Evolutionary conservation across 2,797 vertebrate genomes (phyloP), one percentile per base, ranked within the genome.

Genomic region (Emys orbicularis): DNA sequence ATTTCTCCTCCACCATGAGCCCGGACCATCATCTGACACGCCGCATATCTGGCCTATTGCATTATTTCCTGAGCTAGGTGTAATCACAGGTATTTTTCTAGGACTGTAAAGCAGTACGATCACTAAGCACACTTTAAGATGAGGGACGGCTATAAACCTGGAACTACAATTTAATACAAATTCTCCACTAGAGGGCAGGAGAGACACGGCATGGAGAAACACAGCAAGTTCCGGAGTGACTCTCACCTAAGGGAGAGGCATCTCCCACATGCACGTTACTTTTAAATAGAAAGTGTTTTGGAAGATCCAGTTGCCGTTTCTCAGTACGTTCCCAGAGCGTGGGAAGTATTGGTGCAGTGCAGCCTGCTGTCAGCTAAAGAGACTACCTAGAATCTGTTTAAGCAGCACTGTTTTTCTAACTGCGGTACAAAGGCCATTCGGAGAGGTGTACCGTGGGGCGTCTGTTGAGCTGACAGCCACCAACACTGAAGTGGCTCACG

Each of bases 121-220:
- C 41, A 27, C 72, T 29, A 44, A 47, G 44, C 6, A 27, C 19
- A 37, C n/a, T 21, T 25, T 29, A 47, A 44, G 74, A 76, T 3
- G 13, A 29, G 23, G 13, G 27, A 12, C 74, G 1, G 25, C 44
- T 74, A 2, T 16, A 76, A 44, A 29, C 44, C 74, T 4, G 1
- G 12, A 15, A 47, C 44, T 47, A 25, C 68, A 72, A 53, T 84
- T 61, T 94, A 80, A 91, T 13, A 21, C 86, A 11, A 88, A 23
- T 49, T 84, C 2, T 79, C 97, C 98, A 97, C 97, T 88, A 96
- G 98, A 96, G 97, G 97, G 97, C 96, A 98, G 94, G 86, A 77
- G 74, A 95, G 50, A 61, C 94, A 82, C 95, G 82, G 93, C 18
- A 88, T 90, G 84, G 37, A 52, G 16, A 59, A 19, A 19, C 52